Evolutionary conservation across 1,140 invertebrate genomes (phyloP), one percentile per base, ranked within the genome.

Genomic region (Neodiprion pinetum): DNA sequence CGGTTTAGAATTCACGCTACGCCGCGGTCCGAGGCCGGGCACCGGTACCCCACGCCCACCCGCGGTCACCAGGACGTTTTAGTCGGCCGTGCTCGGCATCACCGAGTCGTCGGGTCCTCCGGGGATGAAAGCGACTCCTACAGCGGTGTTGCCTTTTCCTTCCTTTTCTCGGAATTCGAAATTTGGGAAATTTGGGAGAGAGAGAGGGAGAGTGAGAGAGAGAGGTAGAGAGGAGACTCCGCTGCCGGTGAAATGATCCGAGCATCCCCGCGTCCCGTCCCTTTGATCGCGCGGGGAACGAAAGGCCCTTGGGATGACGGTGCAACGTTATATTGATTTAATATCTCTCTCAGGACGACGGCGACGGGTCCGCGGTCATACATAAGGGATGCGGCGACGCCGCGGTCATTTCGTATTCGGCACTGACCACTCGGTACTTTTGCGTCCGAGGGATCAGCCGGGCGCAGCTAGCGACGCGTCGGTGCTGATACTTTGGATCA

Each of bases 331-430:
- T 80, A 80, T 80, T 76, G 76, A 77, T 81, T 82, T 74, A 71
- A 78, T 81, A 79, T 76, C 65, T 72, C 78, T 65, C 71, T 72
- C 74, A 75, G 81, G 75, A 74, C 67, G 28, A 70, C 14, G 75
- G 70, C 76, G 76, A 74, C 74, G 28, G 53, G n/a, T 61, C 53
- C 9, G 53, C 71, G 73, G 77, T 84, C 83, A 84, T 86, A 85
- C 79, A 79, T 86, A 85, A 86, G 85, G 85, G 84, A 85, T 81
- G 81, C 79, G 80, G 73, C 79, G 76, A 70, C 79, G 72, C 65
- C 70, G 73, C 75, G 70, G 74, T 75, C 80, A 81, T 85, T 86
- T 86, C 75, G 85, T 86, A 86, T 86, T 86, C 85, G 83, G 78
- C 77, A 77, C 81, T 83, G 84, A 81, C 79, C 82, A 74, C 81